Conservation (phyloP, 2,113 vertebrate species). For the Sarotherodon lohbergeri region DNA sequence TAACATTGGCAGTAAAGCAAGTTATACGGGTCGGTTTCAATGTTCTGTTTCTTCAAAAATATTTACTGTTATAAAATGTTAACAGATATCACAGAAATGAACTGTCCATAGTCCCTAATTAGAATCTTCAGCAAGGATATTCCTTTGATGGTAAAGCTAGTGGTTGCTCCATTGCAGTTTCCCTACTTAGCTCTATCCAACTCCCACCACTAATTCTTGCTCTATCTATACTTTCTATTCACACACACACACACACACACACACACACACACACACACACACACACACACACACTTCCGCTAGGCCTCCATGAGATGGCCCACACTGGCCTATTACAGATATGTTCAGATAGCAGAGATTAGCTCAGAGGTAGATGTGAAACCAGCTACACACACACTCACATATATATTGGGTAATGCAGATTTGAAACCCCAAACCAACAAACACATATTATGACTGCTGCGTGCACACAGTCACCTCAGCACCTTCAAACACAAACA, state of each 20-base stretch:
- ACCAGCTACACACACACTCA: background rate
- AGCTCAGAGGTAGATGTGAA: slow-evolving; percentile 17
- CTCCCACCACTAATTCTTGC: background rate
- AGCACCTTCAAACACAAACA: background rate
- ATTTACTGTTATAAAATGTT: background rate
- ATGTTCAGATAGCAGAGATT: slow-evolving; percentile 39
- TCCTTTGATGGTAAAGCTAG: background rate
- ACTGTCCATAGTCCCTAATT: background rate
- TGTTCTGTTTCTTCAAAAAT: background rate
- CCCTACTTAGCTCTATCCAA: slow-evolving; percentile 21
- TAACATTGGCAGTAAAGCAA: background rate
- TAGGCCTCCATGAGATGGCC: slow-evolving; percentile 19
- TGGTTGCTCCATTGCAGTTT: slow-evolving; percentile 2
- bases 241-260: background rate
- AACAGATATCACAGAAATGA: background rate
- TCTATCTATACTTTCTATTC: background rate
- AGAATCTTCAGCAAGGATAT: background rate
- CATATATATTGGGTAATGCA: background rate
- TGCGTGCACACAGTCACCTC: background rate
- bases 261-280: background rate
- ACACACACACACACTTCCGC: slow-evolving; percentile 11
- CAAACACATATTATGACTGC: background rate
- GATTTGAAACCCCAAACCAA: background rate
- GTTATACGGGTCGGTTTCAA: background rate
- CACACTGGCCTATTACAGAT: slow-evolving; percentile 40